Conservation (phyloP, 2,797 vertebrate genomes). For the Cyprinella venusta region DNA sequence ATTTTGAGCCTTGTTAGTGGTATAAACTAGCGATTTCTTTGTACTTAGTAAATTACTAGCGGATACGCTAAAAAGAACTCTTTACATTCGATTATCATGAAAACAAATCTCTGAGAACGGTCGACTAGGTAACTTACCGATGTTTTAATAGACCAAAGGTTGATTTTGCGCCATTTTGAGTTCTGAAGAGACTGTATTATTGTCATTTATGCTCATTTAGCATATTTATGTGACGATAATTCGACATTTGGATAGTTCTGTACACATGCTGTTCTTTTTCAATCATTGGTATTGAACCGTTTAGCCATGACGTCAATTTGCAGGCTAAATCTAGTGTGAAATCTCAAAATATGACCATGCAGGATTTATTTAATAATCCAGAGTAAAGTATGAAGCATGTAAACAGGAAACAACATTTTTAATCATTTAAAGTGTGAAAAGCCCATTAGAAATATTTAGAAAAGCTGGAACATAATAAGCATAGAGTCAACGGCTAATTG, state of each 20-base stretch:
- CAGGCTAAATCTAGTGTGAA: neutral
- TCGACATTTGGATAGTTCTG: neutral
- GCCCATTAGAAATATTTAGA: conserved; percentile 17
- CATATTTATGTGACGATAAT: neutral
- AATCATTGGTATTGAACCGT: neutral
- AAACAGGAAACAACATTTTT: neutral
- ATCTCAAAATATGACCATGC: neutral
- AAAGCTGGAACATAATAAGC: neutral
- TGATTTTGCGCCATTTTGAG: no score
- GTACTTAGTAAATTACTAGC: no score
- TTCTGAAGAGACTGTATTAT: neutral
- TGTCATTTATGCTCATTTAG: no score
- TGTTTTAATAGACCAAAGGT: no score
- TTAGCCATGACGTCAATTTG: neutral
- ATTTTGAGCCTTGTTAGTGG: no score
- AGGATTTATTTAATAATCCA: neutral
- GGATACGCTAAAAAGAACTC: no score
- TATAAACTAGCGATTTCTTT: no score
- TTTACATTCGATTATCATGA: no score
- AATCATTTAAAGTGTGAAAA: conserved; percentile 1
- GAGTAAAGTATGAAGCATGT: neutral
- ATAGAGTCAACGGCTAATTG: neutral
- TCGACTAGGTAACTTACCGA: no score
- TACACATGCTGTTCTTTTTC: neutral
- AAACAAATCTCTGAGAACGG: no score